phyloP scores from a whole-genome alignment of 2,113 vertebrate genomes.

The Corythoichthys haematopterus region DNA sequence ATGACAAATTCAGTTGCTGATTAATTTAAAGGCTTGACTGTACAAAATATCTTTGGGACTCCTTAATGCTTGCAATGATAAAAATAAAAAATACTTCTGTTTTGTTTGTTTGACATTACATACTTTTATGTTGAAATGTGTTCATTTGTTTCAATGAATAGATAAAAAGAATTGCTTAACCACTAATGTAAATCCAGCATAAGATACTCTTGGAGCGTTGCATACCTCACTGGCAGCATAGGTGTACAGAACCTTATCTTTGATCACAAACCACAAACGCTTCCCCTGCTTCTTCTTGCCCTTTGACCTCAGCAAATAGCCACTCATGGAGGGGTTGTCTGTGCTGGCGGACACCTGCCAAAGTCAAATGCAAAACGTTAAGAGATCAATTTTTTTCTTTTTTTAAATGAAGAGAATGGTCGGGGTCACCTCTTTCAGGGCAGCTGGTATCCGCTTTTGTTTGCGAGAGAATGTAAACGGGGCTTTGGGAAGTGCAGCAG shows the following conservation, averaged over 20 bases:
- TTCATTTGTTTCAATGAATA: no score
- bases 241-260: constrained; percentile 94
- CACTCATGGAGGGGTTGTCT: constrained; percentile 92
- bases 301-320: constrained; percentile 89
- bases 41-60: no score
- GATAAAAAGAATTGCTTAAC: no score
- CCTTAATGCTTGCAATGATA: no score
- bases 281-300: constrained; percentile 88
- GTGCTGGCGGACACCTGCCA: constrained; percentile 88
- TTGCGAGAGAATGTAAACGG: constrained; percentile 75
- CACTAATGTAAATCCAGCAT: neutral
- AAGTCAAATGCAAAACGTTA: neutral
- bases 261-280: constrained; percentile 96
- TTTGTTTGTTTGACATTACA: no score
- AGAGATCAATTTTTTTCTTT: neutral
- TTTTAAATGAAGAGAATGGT: neutral
- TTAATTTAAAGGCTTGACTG: no score
- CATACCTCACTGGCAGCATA: constrained; percentile 97
- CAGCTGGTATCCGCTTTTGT: constrained; percentile 90
- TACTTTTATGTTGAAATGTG: no score
- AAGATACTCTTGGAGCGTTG: neutral
- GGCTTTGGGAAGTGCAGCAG: constrained; percentile 73
- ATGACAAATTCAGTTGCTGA: no score
- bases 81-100: no score
- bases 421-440: constrained; percentile 84